Conservation (phyloP, 2,113 vertebrate genomes). For the Antechinus stuartii region DNA sequence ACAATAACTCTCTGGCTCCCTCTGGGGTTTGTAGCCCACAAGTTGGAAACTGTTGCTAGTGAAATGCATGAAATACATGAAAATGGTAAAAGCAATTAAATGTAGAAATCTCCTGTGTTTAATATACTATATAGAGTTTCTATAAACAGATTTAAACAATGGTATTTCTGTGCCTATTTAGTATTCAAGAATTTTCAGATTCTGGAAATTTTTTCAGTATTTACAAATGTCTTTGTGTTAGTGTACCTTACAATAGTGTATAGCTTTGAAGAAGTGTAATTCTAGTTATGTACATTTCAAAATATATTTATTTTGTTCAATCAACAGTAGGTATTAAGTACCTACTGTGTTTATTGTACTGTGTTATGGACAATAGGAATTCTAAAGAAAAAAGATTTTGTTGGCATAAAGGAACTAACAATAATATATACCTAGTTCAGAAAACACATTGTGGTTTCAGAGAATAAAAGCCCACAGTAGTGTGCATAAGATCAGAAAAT, state of each 20-base stretch:
- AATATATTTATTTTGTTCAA: not conserved
- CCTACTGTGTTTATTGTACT: not conserved
- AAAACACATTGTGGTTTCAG: not conserved
- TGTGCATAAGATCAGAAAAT: not conserved
- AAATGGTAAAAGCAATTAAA: not conserved
- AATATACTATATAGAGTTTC: not conserved
- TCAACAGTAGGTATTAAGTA: not conserved
- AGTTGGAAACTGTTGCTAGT: not conserved
- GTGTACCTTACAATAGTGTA: not conserved
- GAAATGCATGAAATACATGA: too few species aligned
- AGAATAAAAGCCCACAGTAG: not conserved
- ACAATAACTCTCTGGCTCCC: not conserved
- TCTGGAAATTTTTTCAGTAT: not conserved
- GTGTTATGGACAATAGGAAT: not conserved
- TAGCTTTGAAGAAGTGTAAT: not conserved
- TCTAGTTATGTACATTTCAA: not conserved
- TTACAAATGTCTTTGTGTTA: not conserved
- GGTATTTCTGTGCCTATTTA: not conserved
- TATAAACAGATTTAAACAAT: not conserved
- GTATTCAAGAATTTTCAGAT: not conserved
- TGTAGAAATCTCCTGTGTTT: not conserved
- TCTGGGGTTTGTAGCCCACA: not conserved
- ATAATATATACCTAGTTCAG: not conserved
- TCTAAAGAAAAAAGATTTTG: not conserved
- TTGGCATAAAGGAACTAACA: not conserved